Base-by-base conservation (phyloP, 1,140 invertebrate species). In the Muscidifurax raptorellus region DNA sequence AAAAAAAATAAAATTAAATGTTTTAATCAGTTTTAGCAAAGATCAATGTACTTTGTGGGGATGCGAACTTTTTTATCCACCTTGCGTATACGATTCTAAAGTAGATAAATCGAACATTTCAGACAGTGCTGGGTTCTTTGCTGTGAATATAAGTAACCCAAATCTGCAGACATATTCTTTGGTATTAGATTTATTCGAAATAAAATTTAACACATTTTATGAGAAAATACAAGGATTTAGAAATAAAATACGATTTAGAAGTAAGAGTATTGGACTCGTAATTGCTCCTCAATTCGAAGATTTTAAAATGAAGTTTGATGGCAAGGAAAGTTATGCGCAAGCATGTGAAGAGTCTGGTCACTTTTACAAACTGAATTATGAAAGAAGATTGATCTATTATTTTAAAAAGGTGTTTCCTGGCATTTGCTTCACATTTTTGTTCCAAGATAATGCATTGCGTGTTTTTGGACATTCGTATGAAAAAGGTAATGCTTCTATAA, bases 301-400 rank as follows among this genome's bases (percentile, higher is more conserved):
- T 44, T n/a, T 27, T 75, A 18, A 40, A 18, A 40, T 72, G 69
- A n/a, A 30, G 18, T 28, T 13, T 67, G 69, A 71, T 71, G 69
- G 32, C n/a, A 13, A 71, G 36, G 10, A 75, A 44, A 30, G 22
- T 25, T 3, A 67, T 25, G 64, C 44, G 12, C 64, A 25, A 67
- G 22, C 27, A 67, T 5, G 15, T 40, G 13, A 22, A 10, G 40
- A 75, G 44, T 9, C 3, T 1, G 22, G 13, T 75, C 9, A 44
- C 10, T 75, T 40, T 44, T 75, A 25, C n/a, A 40, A 2, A 75
- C 2, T n/a, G 15, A 44, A 75, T 75, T 75, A 75, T 75, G 72
- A 75, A 75, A 75, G 44, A 75, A 10, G 2, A 22, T 44, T 40
- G 22, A 22, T 75, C 12, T 75, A 22, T 75, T 40, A 44, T 44